These are phyloP conservation scores for Pluvialis apricaria DNA, from an alignment of 2,113 vertebrate species.

Conservation along the genomic window DNA sequence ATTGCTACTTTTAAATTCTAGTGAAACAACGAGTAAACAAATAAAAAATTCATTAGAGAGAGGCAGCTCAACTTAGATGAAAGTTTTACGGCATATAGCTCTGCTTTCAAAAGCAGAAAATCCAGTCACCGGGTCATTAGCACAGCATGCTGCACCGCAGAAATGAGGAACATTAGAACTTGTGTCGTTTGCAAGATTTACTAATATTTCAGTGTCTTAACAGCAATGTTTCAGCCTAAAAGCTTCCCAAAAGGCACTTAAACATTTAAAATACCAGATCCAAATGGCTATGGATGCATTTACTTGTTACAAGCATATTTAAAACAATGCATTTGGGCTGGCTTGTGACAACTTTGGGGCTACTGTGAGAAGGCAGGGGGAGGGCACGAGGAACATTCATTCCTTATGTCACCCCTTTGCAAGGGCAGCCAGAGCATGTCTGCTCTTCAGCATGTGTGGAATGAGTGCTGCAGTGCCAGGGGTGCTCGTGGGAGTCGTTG, in stretches of 20 bases:
- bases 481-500: not conserved
- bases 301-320: not conserved
- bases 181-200: conserved; percentile 51
- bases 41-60: conserved; percentile 81
- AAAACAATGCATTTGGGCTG: not conserved
- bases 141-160: conserved; percentile 41
- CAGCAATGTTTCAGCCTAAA: conserved; percentile 43
- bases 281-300: not conserved
- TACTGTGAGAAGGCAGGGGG: not conserved
- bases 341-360: not conserved
- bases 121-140: conserved; percentile 72
- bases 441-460: not conserved
- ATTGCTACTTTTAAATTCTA: conserved; percentile 69
- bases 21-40: conserved; percentile 77
- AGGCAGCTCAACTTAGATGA: conserved; percentile 70
- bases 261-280: conserved; percentile 1
- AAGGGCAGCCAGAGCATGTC: not conserved
- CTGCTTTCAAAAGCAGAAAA: conserved; percentile 69
- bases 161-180: conserved; percentile 25
- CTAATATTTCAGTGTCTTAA: conserved; percentile 62
- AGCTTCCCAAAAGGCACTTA: conserved; percentile 48
- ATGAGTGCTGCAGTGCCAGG: not conserved
- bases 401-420: not conserved
- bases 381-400: not conserved
- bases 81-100: conserved; percentile 67